Conservation (phyloP, 2,797 vertebrate species). For the Smutsia gigantea region DNA sequence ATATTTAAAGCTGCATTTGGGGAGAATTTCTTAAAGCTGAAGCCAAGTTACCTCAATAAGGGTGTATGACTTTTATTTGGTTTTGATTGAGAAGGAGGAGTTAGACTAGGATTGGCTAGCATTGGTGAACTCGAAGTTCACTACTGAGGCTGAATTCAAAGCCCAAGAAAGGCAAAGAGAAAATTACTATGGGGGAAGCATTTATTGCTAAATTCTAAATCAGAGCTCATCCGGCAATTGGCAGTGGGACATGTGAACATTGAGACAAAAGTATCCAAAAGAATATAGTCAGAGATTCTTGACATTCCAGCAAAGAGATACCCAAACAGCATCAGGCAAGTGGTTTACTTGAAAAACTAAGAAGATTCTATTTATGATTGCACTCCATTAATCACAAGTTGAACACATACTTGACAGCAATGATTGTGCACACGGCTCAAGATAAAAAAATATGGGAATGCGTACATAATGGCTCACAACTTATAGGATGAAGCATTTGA, state of each 20-base stretch:
- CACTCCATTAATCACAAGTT: conserved; percentile 23
- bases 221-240: not conserved
- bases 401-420: not conserved
- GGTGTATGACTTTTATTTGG: not conserved
- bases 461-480: not conserved
- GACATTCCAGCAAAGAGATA: not conserved
- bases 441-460: not conserved
- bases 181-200: not conserved
- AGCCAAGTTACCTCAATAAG: not conserved
- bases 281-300: not conserved
- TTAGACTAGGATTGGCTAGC: not conserved
- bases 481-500: not conserved
- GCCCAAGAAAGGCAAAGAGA: not conserved
- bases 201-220: not conserved
- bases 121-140: not conserved
- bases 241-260: not conserved
- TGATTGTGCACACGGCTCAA: not conserved
- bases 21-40: conserved; percentile 7
- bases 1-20: not conserved
- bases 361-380: not conserved
- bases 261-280: not conserved
- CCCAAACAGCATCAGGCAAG: not conserved
- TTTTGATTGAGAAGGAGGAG: conserved; percentile 8
- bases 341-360: conserved; percentile 18
- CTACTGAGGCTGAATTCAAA: not conserved